Evolutionary conservation across 2,888 invertebrate species (phyloP), one percentile per base, ranked within the genome.

Genomic region (Erebia epiphron): DNA sequence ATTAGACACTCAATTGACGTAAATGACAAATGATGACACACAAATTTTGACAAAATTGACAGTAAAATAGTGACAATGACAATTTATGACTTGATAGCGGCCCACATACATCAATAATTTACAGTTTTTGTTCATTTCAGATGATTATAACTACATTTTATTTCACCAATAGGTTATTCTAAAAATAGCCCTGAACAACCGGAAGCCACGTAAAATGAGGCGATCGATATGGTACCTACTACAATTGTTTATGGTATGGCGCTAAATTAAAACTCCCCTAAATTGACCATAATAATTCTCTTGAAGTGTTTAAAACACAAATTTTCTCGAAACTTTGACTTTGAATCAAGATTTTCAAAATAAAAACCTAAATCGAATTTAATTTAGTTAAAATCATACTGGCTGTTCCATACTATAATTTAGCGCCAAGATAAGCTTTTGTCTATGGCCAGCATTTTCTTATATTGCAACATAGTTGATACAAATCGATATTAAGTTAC

Each of bases 31-130:
- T 67, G 63, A 63, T 77, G 76, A 76, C 76, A 77, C 75, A 77
- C 68, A 65, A 65, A 69, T 75, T 77, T 76, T 79, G 79, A 76
- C 79, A 79, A 75, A 75, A 75, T 79, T 79, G 79, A 75, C 79
- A 79, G 72, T 68, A 65, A 76, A 75, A 75, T 70, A 75, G 74
- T 79, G 79, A 79, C 79, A 79, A 78, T 77, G 79, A 78, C 79
- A 74, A 73, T 73, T 67, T 71, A 61, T 18, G 43, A 43, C 18
- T 61, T 46, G 69, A n/a, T 56, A 41, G 62, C 41, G 56, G 26
- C 64, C 26, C 49, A 41, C 54, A 16, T 56, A 56, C 43, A 52
- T 63, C 43, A 46, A 26, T 35, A 57, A 46, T 67, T 63, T 60
- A 35, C 41, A 67, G 46, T 60, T 61, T 43, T 63, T 52, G 35